Conservation (phyloP, 2,888 invertebrate species). For the Hemistola chrysoprasaria region DNA sequence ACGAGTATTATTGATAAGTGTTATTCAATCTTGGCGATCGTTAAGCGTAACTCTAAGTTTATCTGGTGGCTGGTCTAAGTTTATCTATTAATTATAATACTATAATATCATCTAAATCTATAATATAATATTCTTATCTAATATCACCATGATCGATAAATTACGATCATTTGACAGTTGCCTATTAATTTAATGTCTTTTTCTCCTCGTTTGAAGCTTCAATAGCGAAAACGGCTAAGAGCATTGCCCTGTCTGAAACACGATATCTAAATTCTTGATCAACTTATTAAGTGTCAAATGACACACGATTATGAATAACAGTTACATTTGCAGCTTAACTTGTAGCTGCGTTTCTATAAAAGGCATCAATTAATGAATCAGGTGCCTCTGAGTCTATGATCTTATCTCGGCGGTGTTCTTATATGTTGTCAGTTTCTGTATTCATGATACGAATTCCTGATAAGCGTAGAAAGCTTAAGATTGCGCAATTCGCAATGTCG, state of each 20-base stretch:
- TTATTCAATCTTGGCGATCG: no score
- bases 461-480: conserved; percentile 13
- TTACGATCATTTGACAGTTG: no score
- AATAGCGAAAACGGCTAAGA: no score
- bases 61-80: no score
- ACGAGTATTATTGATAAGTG: no score
- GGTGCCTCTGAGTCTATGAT: conserved; percentile 19
- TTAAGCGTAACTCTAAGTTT: no score
- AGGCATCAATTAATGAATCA: conserved; percentile 19
- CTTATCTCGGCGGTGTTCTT: conserved; percentile 18
- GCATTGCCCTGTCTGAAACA: no score
- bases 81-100: no score
- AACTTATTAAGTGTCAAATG: conserved; percentile 3
- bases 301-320: conserved; percentile 6
- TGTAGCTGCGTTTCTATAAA: conserved; percentile 4
- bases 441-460: conserved; percentile 13
- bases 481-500: conserved; percentile 9
- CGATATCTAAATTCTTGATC: neutral
- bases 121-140: no score
- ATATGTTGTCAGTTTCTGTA: conserved; percentile 10
- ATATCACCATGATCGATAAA: neutral
- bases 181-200: no score
- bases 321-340: conserved; percentile 6
- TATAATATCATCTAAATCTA: no score
- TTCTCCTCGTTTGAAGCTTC: no score